Evolutionary conservation across 2,113 vertebrate species (phyloP), one percentile per base, ranked within the genome.

Genomic region (Rhinolophus ferrumequinum): DNA sequence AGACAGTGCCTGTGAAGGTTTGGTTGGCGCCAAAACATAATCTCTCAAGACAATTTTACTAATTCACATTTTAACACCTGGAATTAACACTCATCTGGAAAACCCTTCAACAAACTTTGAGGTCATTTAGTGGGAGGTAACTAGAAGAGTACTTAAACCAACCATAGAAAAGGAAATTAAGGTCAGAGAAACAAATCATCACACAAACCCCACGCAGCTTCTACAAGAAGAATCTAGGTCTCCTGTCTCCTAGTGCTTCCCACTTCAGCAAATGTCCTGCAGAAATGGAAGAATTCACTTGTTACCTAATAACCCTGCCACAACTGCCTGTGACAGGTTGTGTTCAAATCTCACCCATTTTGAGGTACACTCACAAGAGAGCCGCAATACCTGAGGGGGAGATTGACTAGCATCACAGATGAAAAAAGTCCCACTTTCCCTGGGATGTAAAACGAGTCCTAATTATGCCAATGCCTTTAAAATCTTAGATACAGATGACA

Each of bases 341-440:
- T 88, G 35, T 72, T 94, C 52, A 80, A 67, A 87, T 81, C 26
- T 60, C 66, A 44, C 14, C 33, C 87, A 72, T 84, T 89, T 77
- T 19, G 30, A 89, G 47, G 9, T 72, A 2, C 1, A 6, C 1
- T 91, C 60, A 87, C 85, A 92, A 35, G 22, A 80, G 28, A 86
- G 41, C 10, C 52, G 18, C n/a, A 88, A 16, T 28, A 50, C 41
- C 73, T 91, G 47, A 54, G 10, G 21, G 35, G 75, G 75, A 69
- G 75, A 69, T 58, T 72, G 14, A 94, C 96, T 83, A 96, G 60
- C 95, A 95, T 92, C 52, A 95, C 93, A 97, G 96, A 97, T 90
- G 52, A 94, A 18, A 89, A 88, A 84, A 92, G 83, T 19, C 64
- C 64, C 70, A 60, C 58, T 95, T 94, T 79, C 60, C 21, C 88